Base-by-base conservation (phyloP, 2,113 vertebrate species). In the Myanophis thanlyinensis region DNA sequence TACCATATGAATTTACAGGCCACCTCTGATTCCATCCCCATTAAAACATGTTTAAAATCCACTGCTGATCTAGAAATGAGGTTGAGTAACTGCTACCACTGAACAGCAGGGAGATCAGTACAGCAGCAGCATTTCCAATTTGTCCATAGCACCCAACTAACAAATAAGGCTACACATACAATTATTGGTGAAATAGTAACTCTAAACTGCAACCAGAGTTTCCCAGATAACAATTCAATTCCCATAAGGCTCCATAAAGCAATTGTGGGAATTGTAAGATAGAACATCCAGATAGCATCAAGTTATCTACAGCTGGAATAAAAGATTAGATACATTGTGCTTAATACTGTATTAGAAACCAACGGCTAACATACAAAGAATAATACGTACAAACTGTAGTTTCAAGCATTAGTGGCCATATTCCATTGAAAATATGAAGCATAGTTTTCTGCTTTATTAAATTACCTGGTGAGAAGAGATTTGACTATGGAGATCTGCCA, bases 401-500 rank as follows among this genome's bases (percentile, higher is more conserved):
- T 52, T 10, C 27, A 59, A 91, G 22, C 22, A 52, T 47, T 23
- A 62, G 13, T 3, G 5, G 20, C 27, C 47, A 5, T 3, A 9
- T 67, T 84, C 67, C 47, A 23, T 80, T 85, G 10, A 48, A 11
- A 40, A 22, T 0, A 0, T 0, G 0, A 5, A 59, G 3, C n/a
- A 84, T 53, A 18, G n/a, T 90, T 88, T 89, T 93, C 59, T 91
- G 5, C 91, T 1, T 0, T 3, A 23, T 4, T 2, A 1, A 3
- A 0, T 95, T 97, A 99, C 99, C 98, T 98, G 97, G 91, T 88
- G 93, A n/a, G 95, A 91, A 22, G 94, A 86, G 46, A 49, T 96
- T 88, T 98, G 97, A 89, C 97, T 95, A 85, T 99, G 98, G 35
- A 98, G 98, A 95, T 98, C 98, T 0, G 98, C 98, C 0, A 97